Conservation (phyloP, 1,140 invertebrate genomes). For the Limonius californicus region DNA sequence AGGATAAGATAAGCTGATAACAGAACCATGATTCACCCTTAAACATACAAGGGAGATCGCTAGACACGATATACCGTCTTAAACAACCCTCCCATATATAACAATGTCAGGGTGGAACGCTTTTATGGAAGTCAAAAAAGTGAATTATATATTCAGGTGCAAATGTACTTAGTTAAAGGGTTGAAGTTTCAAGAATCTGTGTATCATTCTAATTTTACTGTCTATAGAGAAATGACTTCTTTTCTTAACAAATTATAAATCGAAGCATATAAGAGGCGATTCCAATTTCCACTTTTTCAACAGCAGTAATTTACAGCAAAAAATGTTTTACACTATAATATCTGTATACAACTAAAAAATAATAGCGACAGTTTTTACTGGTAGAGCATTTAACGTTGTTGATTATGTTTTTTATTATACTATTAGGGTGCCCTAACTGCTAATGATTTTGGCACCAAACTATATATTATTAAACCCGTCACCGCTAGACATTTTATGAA, state of each 20-base stretch:
- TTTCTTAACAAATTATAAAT: too few species aligned
- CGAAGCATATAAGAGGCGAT: too few species aligned
- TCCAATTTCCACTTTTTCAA: too few species aligned
- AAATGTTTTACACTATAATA: too few species aligned
- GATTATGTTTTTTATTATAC: too few species aligned
- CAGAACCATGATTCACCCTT: slow-evolving; percentile 31
- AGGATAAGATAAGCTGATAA: slow-evolving; percentile 33
- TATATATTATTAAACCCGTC: too few species aligned
- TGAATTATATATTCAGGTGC: slow-evolving; percentile 13
- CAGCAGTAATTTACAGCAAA: too few species aligned
- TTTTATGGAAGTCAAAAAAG: slow-evolving; percentile 15
- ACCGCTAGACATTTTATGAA: too few species aligned
- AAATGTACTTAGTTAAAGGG: slow-evolving; percentile 4
- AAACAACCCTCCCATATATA: slow-evolving; percentile 15
- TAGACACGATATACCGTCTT: slow-evolving; percentile 25
- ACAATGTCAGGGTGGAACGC: slow-evolving; percentile 7
- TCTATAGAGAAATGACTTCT: neutral
- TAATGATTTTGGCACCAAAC: too few species aligned
- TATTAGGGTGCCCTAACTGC: too few species aligned
- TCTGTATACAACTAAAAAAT: neutral
- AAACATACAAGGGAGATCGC: slow-evolving; percentile 29
- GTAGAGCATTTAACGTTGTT: too few species aligned
- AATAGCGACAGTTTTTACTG: too few species aligned
- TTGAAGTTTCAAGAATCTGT: neutral
- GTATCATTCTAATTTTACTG: neutral